Conservation (phyloP, 2,113 vertebrate species). For the Baryphthengus martii region DNA sequence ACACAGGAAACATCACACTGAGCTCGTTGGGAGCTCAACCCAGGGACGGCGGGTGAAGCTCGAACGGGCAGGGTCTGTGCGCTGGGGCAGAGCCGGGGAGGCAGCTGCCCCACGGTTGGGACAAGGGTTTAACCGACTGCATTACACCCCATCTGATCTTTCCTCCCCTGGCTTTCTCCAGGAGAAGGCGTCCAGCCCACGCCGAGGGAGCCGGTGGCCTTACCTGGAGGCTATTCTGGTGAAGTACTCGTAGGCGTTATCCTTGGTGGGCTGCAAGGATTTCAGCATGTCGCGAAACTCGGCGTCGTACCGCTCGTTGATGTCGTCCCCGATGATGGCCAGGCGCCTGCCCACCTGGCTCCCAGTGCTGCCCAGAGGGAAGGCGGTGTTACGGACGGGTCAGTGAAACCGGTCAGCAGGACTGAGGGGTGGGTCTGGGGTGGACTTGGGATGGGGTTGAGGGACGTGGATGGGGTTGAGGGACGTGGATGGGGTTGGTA, state of each 20-base stretch:
- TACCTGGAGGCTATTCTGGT: slow-evolving; percentile 79
- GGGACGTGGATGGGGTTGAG: accelerated
- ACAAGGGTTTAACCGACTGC: accelerated
- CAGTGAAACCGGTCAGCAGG: neutral
- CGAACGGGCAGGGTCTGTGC: no score
- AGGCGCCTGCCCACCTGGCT: slow-evolving; percentile 75
- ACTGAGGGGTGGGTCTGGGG: neutral
- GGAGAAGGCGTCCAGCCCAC: neutral
- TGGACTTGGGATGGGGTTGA: accelerated
- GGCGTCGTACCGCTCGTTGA: slow-evolving; percentile 71
- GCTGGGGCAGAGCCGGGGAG: neutral
- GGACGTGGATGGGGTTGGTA: accelerated
- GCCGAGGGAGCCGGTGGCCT: accelerated
- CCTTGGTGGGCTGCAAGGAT: slow-evolving; percentile 65
- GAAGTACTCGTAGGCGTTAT: slow-evolving; percentile 74
- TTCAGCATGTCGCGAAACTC: slow-evolving; percentile 74
- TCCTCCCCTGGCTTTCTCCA: neutral
- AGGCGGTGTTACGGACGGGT: neutral
- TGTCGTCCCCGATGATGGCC: slow-evolving; percentile 79
- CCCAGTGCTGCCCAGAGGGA: neutral
- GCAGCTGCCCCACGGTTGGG: neutral
- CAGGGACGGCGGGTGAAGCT: neutral
- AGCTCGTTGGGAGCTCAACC: neutral
- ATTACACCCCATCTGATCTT: accelerated
- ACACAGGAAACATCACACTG: accelerated